Conservation (phyloP, 2,797 vertebrate species). For the Rhodeus uyekii region DNA sequence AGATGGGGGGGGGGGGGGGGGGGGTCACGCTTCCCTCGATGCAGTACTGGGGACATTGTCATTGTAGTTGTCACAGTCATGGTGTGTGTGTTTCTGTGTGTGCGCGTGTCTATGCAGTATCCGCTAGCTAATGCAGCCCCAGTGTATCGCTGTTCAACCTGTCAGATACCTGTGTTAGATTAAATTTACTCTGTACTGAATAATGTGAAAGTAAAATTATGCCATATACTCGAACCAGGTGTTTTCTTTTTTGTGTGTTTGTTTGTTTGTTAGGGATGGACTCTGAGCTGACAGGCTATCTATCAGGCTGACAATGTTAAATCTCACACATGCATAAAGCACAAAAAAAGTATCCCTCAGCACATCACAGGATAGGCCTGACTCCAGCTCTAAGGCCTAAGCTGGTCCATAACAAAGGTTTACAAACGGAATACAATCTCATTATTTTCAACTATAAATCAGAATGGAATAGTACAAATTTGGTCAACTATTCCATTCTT, state of each 20-base stretch:
- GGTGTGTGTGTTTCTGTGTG: conserved; percentile 53
- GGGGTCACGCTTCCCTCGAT: conserved; percentile 56
- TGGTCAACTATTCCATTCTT: not conserved
- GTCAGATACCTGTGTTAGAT: conserved; percentile 83
- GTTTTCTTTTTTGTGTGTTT: conserved; percentile 36
- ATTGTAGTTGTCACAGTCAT: conserved; percentile 71
- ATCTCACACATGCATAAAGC: not conserved
- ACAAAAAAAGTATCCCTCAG: not conserved
- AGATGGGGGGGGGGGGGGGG: conserved; percentile 24
- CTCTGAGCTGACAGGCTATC: not conserved
- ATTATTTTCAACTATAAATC: not conserved
- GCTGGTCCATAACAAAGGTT: not conserved
- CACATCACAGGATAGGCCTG: not conserved
- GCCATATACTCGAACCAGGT: conserved; percentile 72
- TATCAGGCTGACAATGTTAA: not conserved
- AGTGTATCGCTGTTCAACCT: conserved; percentile 79
- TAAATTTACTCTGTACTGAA: conserved; percentile 84
- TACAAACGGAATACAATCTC: no score
- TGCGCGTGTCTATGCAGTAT: conserved; percentile 73
- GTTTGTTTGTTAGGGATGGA: not conserved
- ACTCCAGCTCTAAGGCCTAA: not conserved
- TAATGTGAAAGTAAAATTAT: conserved; percentile 86
- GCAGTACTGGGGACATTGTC: conserved; percentile 52
- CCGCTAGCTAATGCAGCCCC: conserved; percentile 80
- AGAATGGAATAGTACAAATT: not conserved